phyloP scores from a whole-genome alignment of 2,797 vertebrate species.

The Mastacembelus armatus region DNA sequence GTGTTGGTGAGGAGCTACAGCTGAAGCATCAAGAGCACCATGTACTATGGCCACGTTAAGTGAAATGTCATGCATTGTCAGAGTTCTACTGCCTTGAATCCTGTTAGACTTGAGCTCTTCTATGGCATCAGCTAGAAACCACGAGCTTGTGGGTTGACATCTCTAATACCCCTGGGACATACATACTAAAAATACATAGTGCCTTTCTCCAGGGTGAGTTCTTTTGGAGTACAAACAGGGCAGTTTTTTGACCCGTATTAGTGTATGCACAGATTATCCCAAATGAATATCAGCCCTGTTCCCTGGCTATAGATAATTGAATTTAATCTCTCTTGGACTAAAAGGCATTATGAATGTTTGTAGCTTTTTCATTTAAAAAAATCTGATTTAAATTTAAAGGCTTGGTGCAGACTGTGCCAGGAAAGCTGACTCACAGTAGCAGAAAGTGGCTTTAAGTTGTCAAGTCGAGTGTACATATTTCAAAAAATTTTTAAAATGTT shows the following conservation, averaged over 20 bases:
- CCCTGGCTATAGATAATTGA: slow-evolving; percentile 26
- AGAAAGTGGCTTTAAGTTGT: slow-evolving; percentile 19
- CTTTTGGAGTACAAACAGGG: slow-evolving; percentile 43
- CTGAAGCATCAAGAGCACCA: slow-evolving; percentile 13
- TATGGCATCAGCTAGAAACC: slow-evolving; percentile 50
- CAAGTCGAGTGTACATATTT: too few relatives aligned
- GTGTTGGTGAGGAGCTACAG: neutral
- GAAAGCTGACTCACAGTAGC: slow-evolving; percentile 3
- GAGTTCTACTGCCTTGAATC: slow-evolving; percentile 33
- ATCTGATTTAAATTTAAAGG: slow-evolving; percentile 37
- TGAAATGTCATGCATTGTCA: slow-evolving; percentile 51
- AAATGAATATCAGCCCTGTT: slow-evolving; percentile 25
- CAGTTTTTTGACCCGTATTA: slow-evolving; percentile 39
- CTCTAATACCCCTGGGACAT: slow-evolving; percentile 39
- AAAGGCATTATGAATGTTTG: slow-evolving; percentile 32
- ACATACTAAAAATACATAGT: slow-evolving; percentile 61
- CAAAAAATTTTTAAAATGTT: slow-evolving; percentile 38
- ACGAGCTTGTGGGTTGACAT: slow-evolving; percentile 62
- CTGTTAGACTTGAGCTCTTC: slow-evolving; percentile 47
- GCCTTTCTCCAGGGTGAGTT: slow-evolving; percentile 34
- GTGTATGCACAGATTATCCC: slow-evolving; percentile 39
- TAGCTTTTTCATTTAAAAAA: slow-evolving; percentile 23
- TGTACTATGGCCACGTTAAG: slow-evolving; percentile 31
- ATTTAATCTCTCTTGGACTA: slow-evolving; percentile 40
- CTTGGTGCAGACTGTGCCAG: slow-evolving; percentile 27